Conservation (phyloP, 2,888 invertebrate species). For the Ectropis crepuscularia region DNA sequence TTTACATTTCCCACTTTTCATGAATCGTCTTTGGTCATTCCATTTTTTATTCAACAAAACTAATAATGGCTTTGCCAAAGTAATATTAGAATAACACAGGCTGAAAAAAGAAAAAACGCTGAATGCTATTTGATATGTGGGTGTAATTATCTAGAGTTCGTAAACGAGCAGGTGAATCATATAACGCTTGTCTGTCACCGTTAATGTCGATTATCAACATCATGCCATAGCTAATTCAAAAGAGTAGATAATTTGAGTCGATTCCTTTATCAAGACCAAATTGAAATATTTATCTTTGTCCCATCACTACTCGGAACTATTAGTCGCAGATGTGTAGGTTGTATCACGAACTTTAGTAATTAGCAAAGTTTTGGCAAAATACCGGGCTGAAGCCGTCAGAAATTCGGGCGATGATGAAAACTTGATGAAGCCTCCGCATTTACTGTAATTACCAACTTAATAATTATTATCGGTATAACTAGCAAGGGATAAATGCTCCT, state of each 20-base stretch:
- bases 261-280: not conserved
- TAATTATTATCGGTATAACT: not conserved
- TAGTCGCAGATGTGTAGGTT: constrained; percentile 50
- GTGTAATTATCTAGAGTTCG: too few species aligned
- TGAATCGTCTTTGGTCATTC: too few species aligned
- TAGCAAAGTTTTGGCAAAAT: constrained; percentile 49
- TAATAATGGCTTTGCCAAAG: too few species aligned
- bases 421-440: constrained; percentile 9
- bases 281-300: constrained; percentile 5
- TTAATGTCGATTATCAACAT: too few species aligned
- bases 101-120: too few species aligned
- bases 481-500: not conserved
- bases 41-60: too few species aligned
- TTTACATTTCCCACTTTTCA: too few species aligned
- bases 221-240: too few species aligned
- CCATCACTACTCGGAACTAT: constrained; percentile 46
- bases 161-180: too few species aligned
- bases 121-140: too few species aligned
- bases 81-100: too few species aligned
- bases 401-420: constrained; percentile 15
- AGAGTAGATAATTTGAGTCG: not conserved
- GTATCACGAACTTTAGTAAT: constrained; percentile 56
- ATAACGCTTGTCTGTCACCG: too few species aligned
- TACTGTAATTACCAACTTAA: constrained; percentile 1
- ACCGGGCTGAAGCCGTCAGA: constrained; percentile 30